Base-by-base conservation (phyloP, 2,797 vertebrate genomes). In the Catharus ustulatus region DNA sequence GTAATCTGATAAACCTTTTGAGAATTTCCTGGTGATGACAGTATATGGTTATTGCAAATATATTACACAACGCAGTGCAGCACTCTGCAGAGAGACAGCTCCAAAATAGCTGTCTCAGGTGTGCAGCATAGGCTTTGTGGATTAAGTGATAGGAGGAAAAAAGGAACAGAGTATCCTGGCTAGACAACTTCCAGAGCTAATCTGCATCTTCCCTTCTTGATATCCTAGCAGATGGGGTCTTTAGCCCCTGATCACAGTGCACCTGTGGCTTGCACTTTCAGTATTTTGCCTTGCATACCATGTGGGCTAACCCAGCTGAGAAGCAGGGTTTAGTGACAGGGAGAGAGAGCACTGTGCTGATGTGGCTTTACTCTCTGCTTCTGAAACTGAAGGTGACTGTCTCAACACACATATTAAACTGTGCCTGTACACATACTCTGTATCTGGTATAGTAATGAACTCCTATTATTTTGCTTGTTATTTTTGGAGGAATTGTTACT, bases 401-500 rank as follows among this genome's bases (percentile, higher is more conserved):
- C 49, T 87, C 14, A 6, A 64, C 45, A 36, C 42, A 49, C 40
- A 34, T 49, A 83, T 21, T 83, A 74, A 89, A 77, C 14, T 75
- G n/a, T 57, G 75, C 61, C 64, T n/a, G 68, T 67, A 61, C 64
- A 61, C 49, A 46, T 54, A 32, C 21, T 27, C 62, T 72, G 4
- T 66, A 75, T 74, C n/a, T 69, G 51, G 34, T 68, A 30, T 21
- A 84, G 66, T 78, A 88, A 95, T 64, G 36, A 80, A 62, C 36
- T 87, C 71, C 30, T 38, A 4, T 63, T 48, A 74, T 83, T 79
- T 86, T 89, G 63, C 57, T 15, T 57, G 13, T 48, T 69, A 83
- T 90, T 91, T 95, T 89, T 80, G 23, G 36, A 75, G 59, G 52
- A 89, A 76, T 88, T 89, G n/a, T 82, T 91, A 85, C 80, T 93